These are phyloP conservation scores for Tenthredo distinguenda DNA, from an alignment of 2,888 invertebrate species.

Conservation along the genomic window DNA sequence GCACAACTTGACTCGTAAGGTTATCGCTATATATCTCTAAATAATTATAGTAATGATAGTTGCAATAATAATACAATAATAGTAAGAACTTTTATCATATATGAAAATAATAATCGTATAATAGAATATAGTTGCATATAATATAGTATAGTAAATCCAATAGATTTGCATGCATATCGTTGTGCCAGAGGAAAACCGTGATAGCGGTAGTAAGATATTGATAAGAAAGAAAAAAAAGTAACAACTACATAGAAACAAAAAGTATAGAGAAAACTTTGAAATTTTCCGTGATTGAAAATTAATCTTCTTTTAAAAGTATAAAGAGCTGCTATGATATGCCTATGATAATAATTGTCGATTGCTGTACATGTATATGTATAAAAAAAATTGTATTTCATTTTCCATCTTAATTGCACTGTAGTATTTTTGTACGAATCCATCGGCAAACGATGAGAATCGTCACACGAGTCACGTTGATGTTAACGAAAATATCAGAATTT, in stretches of 20 bases:
- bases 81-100: not conserved
- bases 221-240: not conserved
- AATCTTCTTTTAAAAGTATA: not conserved
- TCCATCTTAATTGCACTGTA: slow-evolving; percentile 15
- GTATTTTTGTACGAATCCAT: not conserved
- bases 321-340: not conserved
- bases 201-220: not conserved
- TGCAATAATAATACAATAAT: not conserved
- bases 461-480: not conserved
- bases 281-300: not conserved
- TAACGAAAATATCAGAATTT: not conserved
- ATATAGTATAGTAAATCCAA: slow-evolving; percentile 11
- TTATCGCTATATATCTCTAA: not conserved
- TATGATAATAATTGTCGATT: not conserved
- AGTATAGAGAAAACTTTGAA: not conserved
- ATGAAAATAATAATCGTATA: slow-evolving; percentile 12
- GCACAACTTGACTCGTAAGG: slow-evolving; percentile 31
- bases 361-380: not conserved
- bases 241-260: not conserved
- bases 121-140: not conserved
- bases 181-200: slow-evolving; percentile 40
- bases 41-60: slow-evolving; percentile 8
- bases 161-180: slow-evolving; percentile 21
- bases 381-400: not conserved
- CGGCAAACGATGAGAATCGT: not conserved